Conservation (phyloP, 2,797 vertebrate species). For the Chiroxiphia lanceolata region DNA sequence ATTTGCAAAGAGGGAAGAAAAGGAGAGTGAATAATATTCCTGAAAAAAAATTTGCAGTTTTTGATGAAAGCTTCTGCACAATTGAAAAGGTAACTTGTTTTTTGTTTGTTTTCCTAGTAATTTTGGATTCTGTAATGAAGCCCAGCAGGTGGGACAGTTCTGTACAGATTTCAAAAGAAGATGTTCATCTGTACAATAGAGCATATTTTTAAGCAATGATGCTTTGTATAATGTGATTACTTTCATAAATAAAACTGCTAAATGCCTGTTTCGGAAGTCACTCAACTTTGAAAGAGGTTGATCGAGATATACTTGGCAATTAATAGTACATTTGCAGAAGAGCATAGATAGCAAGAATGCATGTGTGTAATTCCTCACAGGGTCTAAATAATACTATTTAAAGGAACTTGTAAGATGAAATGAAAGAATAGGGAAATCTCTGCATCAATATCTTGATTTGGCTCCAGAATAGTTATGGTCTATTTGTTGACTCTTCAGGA, state of each 20-base stretch:
- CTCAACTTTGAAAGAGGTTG: background rate
- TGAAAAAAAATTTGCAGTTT: background rate
- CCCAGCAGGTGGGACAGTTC: background rate
- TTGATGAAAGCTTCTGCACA: background rate
- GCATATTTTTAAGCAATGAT: background rate
- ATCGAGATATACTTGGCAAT: background rate
- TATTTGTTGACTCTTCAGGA: background rate
- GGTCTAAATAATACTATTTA: background rate
- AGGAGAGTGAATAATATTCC: background rate
- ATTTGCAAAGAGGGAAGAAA: background rate
- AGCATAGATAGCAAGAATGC: background rate
- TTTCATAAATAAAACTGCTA: background rate
- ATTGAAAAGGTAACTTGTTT: background rate
- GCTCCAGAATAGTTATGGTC: background rate
- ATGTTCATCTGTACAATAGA: background rate
- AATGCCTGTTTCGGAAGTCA: background rate
- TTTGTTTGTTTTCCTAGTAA: slow-evolving; percentile 1
- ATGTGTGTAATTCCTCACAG: background rate
- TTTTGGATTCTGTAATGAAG: background rate
- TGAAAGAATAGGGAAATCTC: background rate
- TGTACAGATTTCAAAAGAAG: slow-evolving; percentile 5
- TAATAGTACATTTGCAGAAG: background rate
- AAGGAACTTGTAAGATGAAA: background rate
- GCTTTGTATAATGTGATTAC: background rate
- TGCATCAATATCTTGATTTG: background rate